Evolutionary conservation across 2,888 invertebrate species (phyloP).

Genomic region (Brenthis daphne): DNA sequence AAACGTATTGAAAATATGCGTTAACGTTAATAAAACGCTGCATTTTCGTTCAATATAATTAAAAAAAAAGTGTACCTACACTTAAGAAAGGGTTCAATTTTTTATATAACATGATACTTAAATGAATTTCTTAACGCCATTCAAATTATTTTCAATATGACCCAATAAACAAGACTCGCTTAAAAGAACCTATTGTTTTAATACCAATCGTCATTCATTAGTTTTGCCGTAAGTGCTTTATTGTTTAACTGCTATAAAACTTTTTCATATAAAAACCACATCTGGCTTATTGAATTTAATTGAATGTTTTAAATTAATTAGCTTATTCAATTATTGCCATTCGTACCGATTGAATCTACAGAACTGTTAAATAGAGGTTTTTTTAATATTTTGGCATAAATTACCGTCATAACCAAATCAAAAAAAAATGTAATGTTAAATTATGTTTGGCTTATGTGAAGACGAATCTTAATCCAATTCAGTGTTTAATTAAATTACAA

Average conservation of each 20-base stretch:
- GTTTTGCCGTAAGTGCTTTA: slow-evolving; percentile 9
- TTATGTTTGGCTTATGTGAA: too few relatives aligned
- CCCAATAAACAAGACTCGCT: slow-evolving; percentile 2
- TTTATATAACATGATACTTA: slow-evolving; percentile 2
- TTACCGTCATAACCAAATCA: too few relatives aligned
- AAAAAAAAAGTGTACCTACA: not conserved
- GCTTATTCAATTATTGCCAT: not conserved
- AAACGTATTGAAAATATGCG: not conserved
- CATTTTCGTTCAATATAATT: not conserved
- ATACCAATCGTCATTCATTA: slow-evolving; percentile 15
- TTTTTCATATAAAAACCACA: slow-evolving; percentile 22
- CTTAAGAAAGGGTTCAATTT: not conserved
- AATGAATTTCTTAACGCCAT: slow-evolving; percentile 8
- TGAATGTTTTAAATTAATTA: slow-evolving; percentile 16
- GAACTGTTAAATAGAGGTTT: too few relatives aligned
- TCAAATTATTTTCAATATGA: not conserved
- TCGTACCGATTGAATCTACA: not conserved
- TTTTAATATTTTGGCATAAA: too few relatives aligned
- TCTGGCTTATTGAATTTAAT: slow-evolving; percentile 22
- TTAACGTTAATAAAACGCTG: not conserved
- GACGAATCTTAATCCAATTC: too few relatives aligned
- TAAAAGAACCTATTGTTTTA: slow-evolving; percentile 22
- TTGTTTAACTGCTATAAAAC: slow-evolving; percentile 17
- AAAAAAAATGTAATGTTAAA: too few relatives aligned
- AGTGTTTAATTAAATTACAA: too few relatives aligned